These are phyloP conservation scores for Hepsetus odoe DNA, from an alignment of 2,113 vertebrate species.

Conservation along the genomic window DNA sequence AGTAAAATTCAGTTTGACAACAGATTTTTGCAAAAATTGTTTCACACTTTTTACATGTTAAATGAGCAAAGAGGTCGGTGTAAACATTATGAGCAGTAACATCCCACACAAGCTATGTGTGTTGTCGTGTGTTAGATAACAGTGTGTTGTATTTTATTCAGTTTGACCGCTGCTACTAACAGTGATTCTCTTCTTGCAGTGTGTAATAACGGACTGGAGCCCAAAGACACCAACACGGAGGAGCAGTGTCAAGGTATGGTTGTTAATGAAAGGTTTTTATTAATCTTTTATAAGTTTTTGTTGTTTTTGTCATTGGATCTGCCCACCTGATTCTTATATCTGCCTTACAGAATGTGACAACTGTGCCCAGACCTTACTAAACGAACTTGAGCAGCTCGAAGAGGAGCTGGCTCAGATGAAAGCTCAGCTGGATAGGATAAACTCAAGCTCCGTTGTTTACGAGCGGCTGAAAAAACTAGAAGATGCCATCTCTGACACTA, in stretches of 20 bases:
- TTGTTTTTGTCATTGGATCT: not conserved
- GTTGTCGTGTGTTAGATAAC: not conserved
- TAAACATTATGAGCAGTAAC: too few species aligned
- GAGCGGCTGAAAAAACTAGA: slow-evolving; percentile 83
- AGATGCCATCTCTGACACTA: slow-evolving; percentile 76
- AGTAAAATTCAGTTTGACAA: too few species aligned
- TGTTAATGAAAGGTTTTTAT: too few species aligned
- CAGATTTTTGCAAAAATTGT: too few species aligned
- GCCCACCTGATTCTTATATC: not conserved
- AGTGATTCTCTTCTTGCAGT: slow-evolving; percentile 70
- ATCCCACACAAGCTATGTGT: too few species aligned
- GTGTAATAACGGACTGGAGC: slow-evolving; percentile 84
- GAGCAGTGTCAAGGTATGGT: slow-evolving; percentile 41
- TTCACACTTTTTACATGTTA: too few species aligned
- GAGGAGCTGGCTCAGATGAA: slow-evolving; percentile 80
- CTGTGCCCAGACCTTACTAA: slow-evolving; percentile 86
- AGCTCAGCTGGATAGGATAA: slow-evolving; percentile 76
- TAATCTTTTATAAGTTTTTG: too few species aligned
- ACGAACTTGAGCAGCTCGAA: slow-evolving; percentile 80
- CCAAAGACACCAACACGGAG: slow-evolving; percentile 81
- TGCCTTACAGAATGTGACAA: slow-evolving; percentile 84
- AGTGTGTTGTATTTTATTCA: too few species aligned
- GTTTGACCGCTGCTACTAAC: slow-evolving; percentile 66
- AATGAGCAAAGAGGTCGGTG: too few species aligned
- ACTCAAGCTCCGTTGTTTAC: slow-evolving; percentile 63